Evolutionary conservation across 2,113 vertebrate species (phyloP).

Genomic region (Geococcyx californianus): DNA sequence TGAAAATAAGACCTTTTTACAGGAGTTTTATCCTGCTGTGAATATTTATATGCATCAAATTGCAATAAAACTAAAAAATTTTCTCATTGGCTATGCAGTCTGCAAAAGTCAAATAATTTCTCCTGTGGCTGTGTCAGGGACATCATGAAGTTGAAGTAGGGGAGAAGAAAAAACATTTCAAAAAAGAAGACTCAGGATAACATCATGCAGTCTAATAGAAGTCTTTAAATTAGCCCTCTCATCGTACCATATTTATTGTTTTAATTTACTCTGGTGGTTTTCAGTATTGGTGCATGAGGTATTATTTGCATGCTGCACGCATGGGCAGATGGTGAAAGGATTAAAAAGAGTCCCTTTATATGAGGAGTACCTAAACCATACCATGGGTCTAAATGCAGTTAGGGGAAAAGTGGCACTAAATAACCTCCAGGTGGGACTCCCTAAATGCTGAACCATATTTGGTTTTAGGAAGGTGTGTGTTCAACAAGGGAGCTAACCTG

Average conservation of each 20-base stretch:
- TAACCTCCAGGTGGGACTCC: neutral
- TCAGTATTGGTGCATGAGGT: neutral
- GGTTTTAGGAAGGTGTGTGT: neutral
- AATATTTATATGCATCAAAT: constrained; percentile 34
- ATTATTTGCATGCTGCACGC: neutral
- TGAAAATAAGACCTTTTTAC: neutral
- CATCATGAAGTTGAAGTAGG: neutral
- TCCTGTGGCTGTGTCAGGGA: neutral
- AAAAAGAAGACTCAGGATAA: neutral
- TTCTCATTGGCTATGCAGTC: constrained; percentile 21
- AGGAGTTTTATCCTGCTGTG: neutral
- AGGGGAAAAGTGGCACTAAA: neutral
- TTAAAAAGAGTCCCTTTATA: neutral
- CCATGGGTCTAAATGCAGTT: neutral
- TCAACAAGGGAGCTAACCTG: neutral
- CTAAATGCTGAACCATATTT: neutral
- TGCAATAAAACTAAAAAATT: constrained; percentile 15
- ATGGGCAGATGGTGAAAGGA: neutral
- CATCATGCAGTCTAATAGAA: neutral
- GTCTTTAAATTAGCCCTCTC: neutral
- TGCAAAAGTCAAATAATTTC: constrained; percentile 26
- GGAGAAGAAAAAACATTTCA: neutral
- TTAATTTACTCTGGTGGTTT: constrained; percentile 16
- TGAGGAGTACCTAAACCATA: neutral
- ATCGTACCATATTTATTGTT: neutral